Percentiles rank a stretch among this genome's conserved stretches.
phyloP scores from a whole-genome alignment of 2,797 vertebrate genomes.

The Ficedula albicollis region DNA sequence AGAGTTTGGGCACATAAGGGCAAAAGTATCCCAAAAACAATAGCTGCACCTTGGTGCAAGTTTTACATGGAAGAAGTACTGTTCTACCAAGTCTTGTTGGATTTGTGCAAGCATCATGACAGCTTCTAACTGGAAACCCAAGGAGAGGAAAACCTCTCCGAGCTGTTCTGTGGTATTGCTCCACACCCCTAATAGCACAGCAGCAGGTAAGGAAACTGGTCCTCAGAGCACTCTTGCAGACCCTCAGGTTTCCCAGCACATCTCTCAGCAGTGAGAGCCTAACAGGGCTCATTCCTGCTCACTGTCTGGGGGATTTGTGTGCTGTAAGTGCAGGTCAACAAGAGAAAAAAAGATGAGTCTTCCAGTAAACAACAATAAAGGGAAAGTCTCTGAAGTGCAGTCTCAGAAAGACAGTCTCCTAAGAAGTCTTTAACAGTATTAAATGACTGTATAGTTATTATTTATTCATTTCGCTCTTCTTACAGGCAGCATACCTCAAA shows the following conservation, averaged over 20 bases:
- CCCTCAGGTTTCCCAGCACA: not conserved
- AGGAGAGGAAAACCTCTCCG: not conserved
- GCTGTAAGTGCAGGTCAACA: not conserved
- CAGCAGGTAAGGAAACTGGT: not conserved
- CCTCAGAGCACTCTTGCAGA: not conserved
- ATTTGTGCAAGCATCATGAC: not conserved
- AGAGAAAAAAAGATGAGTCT: not conserved
- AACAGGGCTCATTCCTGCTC: not conserved
- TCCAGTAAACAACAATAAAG: slow-evolving; percentile 2
- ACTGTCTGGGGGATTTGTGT: not conserved
- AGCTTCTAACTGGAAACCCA: not conserved
- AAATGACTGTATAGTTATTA: slow-evolving; percentile 11
- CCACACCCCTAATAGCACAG: not conserved
- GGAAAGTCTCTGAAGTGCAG: not conserved
- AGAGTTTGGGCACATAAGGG: not conserved
- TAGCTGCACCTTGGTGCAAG: not conserved
- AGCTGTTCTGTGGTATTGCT: not conserved
- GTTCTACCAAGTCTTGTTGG: not conserved
- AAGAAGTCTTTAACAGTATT: not conserved
- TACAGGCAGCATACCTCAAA: not conserved
- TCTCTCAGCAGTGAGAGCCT: not conserved
- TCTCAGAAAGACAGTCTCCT: not conserved
- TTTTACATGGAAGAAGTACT: not conserved
- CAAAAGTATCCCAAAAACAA: not conserved
- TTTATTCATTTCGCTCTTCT: slow-evolving; percentile 37